These are phyloP conservation scores for Chionomys nivalis DNA, from an alignment of 2,113 vertebrate genomes.

Conservation along the genomic window DNA sequence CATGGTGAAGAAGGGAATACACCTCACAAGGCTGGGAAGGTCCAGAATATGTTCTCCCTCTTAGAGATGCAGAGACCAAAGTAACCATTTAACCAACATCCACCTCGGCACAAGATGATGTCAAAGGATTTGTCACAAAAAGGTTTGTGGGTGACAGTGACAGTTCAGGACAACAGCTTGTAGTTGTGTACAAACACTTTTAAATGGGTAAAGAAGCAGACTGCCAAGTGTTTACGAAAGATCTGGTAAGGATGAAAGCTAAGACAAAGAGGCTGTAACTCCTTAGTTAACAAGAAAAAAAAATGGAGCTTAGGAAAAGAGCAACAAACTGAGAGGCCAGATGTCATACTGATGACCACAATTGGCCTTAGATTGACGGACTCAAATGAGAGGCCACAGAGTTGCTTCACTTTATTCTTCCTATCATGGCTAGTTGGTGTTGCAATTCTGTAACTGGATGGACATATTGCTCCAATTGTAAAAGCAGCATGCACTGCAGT, in stretches of 20 bases:
- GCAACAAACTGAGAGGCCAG: neutral
- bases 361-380: neutral
- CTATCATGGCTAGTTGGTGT: neutral
- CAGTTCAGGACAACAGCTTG: neutral
- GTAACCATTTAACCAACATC: neutral
- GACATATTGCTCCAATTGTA: neutral
- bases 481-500: neutral
- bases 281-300: slow-evolving; percentile 22
- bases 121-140: neutral
- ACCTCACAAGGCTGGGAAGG: neutral
- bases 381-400: neutral
- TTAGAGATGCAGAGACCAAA: neutral
- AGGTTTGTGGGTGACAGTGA: neutral
- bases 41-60: neutral
- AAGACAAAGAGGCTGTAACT: neutral
- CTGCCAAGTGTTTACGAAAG: neutral
- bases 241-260: neutral
- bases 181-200: slow-evolving; percentile 23
- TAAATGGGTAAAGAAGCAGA: neutral
- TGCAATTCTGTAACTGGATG: neutral
- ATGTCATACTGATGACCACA: neutral
- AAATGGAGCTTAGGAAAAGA: neutral
- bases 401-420: neutral
- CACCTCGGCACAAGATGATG: neutral
- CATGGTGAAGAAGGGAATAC: neutral